Base-by-base conservation (phyloP, 2,888 invertebrate genomes). In the Erebia epiphron region DNA sequence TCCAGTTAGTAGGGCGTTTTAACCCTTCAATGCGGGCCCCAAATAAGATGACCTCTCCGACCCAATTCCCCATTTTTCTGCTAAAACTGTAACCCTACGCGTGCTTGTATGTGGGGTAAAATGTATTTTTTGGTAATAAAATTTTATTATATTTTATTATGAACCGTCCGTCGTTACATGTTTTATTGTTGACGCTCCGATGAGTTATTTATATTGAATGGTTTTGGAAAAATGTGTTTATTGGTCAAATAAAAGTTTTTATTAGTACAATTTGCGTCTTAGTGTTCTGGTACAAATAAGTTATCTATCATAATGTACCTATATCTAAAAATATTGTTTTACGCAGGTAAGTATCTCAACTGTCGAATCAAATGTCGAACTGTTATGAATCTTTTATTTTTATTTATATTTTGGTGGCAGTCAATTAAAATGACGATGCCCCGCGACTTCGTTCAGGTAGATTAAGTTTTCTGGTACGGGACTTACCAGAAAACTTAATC, bases 1-100 rank as follows among this genome's bases (percentile, higher is more conserved):
- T 79, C 82, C 88, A 87, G 87, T 88, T 85, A 87, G 87, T 87
- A 87, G 89, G 90, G 89, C 85, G 87, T 83, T 86, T 84, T 83
- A 90, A 88, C 91, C 92, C 91, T 89, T 86, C 82, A 69, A 67
- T 79, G 75, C 81, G 71, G 79, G 83, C 86, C 83, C 82, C 73
- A 76, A 79, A 75, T 79, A 75, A 73, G 82, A 76, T 91, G 91
- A 92, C 92, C 92, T 86, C 82, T 71, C 65, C 83, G 86, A 89
- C 91, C 87, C 86, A 81, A 83, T 89, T 87, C 85, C 83, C 85
- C 79, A 78, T 84, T 75, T 85, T 85, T 87, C 84, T 84, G 81
- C 83, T 82, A 88, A 88, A 85, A 82, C 60, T 68, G 61, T 80
- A 83, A 85, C 86, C 86, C 84, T 79, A 79, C 89, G 86, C 86